Conservation (phyloP, 2,113 vertebrate species). For the Zapornia atra region DNA sequence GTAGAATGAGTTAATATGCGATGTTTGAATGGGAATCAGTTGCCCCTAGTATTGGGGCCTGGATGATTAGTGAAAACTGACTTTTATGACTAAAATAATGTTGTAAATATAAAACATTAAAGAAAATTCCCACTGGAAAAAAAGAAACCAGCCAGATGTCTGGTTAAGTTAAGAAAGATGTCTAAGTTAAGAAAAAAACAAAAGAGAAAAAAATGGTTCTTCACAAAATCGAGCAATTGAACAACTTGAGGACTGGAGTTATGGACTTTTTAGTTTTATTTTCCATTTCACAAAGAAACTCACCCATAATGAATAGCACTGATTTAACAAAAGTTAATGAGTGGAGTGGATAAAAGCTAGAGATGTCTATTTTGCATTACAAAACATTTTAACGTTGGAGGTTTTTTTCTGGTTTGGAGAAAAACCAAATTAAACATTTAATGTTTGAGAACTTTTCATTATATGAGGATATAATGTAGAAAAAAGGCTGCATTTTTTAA, state of each 20-base stretch:
- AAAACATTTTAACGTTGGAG: conserved; percentile 1
- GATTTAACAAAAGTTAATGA: conserved; percentile 58
- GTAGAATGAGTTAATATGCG: neutral
- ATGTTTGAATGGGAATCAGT: neutral
- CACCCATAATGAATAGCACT: conserved; percentile 43
- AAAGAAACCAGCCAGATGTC: conserved; percentile 32
- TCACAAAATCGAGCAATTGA: conserved; percentile 36
- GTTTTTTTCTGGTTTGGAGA: neutral
- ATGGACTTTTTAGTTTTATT: conserved; percentile 26
- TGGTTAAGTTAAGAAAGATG: too few relatives aligned
- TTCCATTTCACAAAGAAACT: conserved; percentile 35
- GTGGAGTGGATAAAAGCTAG: conserved; percentile 44
- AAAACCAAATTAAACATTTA: conserved; percentile 45
- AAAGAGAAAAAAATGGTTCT: neutral
- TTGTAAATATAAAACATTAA: neutral
- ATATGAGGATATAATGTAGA: neutral
- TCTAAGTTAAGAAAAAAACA: conserved; percentile 19
- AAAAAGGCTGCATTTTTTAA: neutral
- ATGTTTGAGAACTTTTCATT: conserved; percentile 38
- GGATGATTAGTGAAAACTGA: neutral
- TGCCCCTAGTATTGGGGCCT: neutral
- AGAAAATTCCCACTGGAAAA: neutral
- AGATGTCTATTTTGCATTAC: conserved; percentile 53
- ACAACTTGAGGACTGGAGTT: conserved; percentile 26
- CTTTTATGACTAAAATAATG: neutral